Conservation (phyloP, 2,888 invertebrate genomes). For the Lampropteryx suffumata region DNA sequence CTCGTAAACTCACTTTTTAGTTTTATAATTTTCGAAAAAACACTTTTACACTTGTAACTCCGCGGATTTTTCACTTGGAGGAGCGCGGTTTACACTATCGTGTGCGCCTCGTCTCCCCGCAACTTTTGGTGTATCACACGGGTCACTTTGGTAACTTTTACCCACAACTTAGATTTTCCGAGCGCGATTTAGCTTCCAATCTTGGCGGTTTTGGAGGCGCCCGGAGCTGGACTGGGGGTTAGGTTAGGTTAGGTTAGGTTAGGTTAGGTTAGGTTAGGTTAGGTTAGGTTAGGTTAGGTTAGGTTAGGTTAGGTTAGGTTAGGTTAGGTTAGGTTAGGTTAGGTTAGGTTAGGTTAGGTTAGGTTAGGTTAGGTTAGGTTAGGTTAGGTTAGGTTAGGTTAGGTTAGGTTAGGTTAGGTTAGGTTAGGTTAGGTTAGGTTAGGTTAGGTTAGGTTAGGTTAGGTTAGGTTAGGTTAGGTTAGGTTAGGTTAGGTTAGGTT, state of each 20-base stretch:
- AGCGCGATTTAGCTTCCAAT: too few relatives aligned
- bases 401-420: slow-evolving; percentile 35
- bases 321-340: slow-evolving; percentile 33
- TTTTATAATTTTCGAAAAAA: too few relatives aligned
- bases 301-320: slow-evolving; percentile 22
- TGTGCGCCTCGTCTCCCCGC: too few relatives aligned
- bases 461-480: slow-evolving; percentile 29
- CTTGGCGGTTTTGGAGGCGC: too few relatives aligned
- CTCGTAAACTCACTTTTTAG: too few relatives aligned
- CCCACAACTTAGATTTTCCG: too few relatives aligned
- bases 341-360: slow-evolving; percentile 34
- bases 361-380: slow-evolving; percentile 32
- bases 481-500: slow-evolving; percentile 34
- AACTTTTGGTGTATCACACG: too few relatives aligned
- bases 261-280: slow-evolving; percentile 36
- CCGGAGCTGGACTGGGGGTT: background rate
- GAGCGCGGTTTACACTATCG: too few relatives aligned
- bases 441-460: slow-evolving; percentile 35
- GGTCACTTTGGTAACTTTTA: too few relatives aligned
- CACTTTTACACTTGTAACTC: too few relatives aligned
- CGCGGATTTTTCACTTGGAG: too few relatives aligned
- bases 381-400: slow-evolving; percentile 33
- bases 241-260: slow-evolving; percentile 2
- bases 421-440: slow-evolving; percentile 36
- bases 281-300: slow-evolving; percentile 28